Evolutionary conservation across 2,888 invertebrate genomes (phyloP).

Genomic region (Ditylenchus weischeri): DNA sequence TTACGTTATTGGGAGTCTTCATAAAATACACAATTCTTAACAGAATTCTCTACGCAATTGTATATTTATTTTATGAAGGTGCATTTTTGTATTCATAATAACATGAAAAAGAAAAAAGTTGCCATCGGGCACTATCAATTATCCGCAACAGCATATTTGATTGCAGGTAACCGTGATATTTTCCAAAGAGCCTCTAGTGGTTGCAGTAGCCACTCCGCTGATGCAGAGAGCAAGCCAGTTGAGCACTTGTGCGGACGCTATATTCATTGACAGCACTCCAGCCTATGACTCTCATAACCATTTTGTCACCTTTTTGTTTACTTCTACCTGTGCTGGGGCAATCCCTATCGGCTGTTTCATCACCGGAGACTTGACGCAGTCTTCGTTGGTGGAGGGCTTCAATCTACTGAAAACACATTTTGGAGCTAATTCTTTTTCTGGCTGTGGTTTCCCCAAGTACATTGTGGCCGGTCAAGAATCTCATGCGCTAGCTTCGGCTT

Average conservation of each 20-base stretch:
- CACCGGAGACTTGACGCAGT: not conserved
- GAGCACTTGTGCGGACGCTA: slow-evolving; percentile 3
- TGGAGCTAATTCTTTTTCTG: slow-evolving; percentile 1
- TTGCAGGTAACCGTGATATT: slow-evolving; percentile 5
- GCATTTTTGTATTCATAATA: too few species aligned
- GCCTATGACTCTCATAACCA: slow-evolving; percentile 9
- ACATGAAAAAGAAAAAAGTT: too few species aligned
- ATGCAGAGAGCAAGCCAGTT: slow-evolving; percentile 6
- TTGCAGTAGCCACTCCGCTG: slow-evolving; percentile 7
- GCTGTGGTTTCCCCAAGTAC: not conserved
- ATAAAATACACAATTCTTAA: too few species aligned
- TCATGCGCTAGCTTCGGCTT: not conserved
- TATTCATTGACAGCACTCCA: slow-evolving; percentile 5
- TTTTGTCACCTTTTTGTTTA: not conserved
- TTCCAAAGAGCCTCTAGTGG: slow-evolving; percentile 6
- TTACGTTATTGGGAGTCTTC: too few species aligned
- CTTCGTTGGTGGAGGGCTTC: not conserved
- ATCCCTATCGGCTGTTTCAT: slow-evolving; percentile 7
- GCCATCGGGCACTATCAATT: too few species aligned
- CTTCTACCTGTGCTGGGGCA: not conserved
- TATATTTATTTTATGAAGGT: too few species aligned
- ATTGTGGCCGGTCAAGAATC: not conserved
- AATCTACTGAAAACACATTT: slow-evolving; percentile 2
- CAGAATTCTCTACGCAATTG: too few species aligned
- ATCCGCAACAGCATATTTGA: too few species aligned